Evolutionary conservation across 30 jellyfish, hydroid and myxozoan genomes (phyloP).

Genomic region (Turritopsis dohrnii): DNA sequence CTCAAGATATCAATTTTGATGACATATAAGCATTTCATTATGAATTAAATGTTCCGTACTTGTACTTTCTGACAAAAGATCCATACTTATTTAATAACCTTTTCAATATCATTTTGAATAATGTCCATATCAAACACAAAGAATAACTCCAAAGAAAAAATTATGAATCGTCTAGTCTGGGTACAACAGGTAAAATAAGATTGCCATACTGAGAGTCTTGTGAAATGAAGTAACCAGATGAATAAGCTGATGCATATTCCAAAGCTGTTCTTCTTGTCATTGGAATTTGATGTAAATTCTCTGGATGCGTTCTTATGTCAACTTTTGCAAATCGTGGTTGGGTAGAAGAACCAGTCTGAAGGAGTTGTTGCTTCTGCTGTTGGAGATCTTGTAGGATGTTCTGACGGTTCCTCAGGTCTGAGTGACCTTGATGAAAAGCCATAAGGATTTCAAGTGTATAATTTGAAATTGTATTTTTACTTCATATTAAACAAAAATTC

Average conservation of each 20-base stretch:
- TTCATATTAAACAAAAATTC: too few species aligned
- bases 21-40: too few species aligned
- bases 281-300: conserved; percentile 27
- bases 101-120: neutral
- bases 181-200: conserved; percentile 81
- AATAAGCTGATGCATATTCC: conserved; percentile 92
- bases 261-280: conserved; percentile 70
- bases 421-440: conserved; percentile 7
- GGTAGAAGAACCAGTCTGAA: conserved; percentile 40
- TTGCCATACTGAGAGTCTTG: conserved; percentile 90
- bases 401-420: conserved; percentile 71
- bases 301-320: conserved; percentile 21
- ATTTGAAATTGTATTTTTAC: too few species aligned
- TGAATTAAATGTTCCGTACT: too few species aligned
- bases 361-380: conserved; percentile 78
- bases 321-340: conserved; percentile 23
- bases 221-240: conserved; percentile 77
- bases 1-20: too few species aligned
- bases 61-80: too few species aligned
- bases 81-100: neutral
- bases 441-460: too few species aligned
- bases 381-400: conserved; percentile 79
- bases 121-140: neutral
- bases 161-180: conserved; percentile 69
- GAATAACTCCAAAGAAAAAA: neutral